phyloP scores from a whole-genome alignment of 2,797 vertebrate genomes.

The Poeciliopsis presidionis region DNA sequence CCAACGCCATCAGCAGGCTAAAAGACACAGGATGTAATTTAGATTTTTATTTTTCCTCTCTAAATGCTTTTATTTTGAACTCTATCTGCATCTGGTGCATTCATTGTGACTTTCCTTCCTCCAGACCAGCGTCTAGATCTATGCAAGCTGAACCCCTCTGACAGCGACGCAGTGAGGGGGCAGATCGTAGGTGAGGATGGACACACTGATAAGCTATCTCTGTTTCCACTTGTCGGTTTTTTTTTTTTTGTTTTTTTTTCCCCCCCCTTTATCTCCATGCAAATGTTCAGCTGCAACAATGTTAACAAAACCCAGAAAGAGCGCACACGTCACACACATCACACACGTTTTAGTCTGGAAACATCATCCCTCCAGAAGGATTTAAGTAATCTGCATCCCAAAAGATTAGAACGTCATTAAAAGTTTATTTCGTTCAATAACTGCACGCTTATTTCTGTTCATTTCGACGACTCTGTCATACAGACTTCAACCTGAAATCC shows the following conservation, averaged over 20 bases:
- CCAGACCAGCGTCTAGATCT: conserved; percentile 98
- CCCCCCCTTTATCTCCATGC: background rate
- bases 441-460: background rate
- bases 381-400: background rate
- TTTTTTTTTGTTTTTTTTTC: no score
- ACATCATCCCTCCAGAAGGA: background rate
- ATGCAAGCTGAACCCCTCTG: conserved; percentile 97
- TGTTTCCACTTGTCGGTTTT: conserved; percentile 1
- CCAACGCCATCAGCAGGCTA: conserved; percentile 96
- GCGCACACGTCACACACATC: background rate
- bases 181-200: conserved; percentile 94
- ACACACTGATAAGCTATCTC: conserved; percentile 14
- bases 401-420: background rate
- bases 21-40: conserved; percentile 98
- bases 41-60: background rate
- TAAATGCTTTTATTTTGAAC: background rate
- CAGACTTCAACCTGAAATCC: background rate
- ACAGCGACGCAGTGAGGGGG: conserved; percentile 96
- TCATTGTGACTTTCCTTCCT: conserved; percentile 17
- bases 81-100: background rate
- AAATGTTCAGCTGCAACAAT: background rate
- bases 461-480: no score
- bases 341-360: background rate
- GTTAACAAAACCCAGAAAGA: background rate
- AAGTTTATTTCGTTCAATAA: background rate